These are phyloP conservation scores for Phycodurus eques DNA, from an alignment of 2,113 vertebrate genomes.

Conservation along the genomic window DNA sequence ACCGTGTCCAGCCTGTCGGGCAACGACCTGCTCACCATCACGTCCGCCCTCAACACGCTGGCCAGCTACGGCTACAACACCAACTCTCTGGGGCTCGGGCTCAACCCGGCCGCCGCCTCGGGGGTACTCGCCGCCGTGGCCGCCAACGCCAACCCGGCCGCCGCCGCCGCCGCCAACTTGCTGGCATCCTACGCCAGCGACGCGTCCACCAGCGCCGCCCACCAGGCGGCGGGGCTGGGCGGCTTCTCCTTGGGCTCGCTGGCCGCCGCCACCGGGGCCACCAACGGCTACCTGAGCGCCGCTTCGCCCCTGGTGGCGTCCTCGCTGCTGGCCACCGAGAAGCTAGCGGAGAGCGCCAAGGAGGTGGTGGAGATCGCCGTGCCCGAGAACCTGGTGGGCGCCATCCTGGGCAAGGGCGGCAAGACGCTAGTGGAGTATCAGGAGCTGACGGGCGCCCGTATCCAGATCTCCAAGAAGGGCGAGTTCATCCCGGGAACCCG, in stretches of 20 bases:
- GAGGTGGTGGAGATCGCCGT: slow-evolving; percentile 93
- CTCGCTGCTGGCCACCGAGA: slow-evolving; percentile 85
- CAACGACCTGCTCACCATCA: slow-evolving; percentile 90
- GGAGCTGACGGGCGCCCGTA: slow-evolving; percentile 91
- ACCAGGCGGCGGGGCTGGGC: slow-evolving; percentile 75
- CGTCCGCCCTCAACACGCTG: slow-evolving; percentile 90
- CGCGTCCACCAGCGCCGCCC: slow-evolving; percentile 74
- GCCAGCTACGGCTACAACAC: slow-evolving; percentile 94
- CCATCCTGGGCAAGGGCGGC: slow-evolving; percentile 92
- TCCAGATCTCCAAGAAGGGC: slow-evolving; percentile 96
- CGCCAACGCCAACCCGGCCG: slow-evolving; percentile 86
- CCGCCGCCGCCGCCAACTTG: slow-evolving; percentile 85
- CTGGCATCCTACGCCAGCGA: slow-evolving; percentile 87
- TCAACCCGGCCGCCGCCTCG: slow-evolving; percentile 85
- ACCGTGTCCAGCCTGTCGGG: slow-evolving; percentile 88
- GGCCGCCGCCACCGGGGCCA: slow-evolving; percentile 80
- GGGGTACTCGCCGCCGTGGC: slow-evolving; percentile 86
- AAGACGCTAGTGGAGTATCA: slow-evolving; percentile 96
- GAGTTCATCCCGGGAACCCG: slow-evolving; percentile 93
- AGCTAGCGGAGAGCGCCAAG: slow-evolving; percentile 85
- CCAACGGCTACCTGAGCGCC: slow-evolving; percentile 86
- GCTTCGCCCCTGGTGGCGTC: slow-evolving; percentile 83
- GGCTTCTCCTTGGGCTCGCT: slow-evolving; percentile 85
- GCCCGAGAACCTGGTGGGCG: slow-evolving; percentile 91
- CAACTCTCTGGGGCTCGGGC: slow-evolving; percentile 88